These are phyloP conservation scores for Babylonia areolata DNA, from an alignment of 1,140 invertebrate genomes.

Conservation along the genomic window DNA sequence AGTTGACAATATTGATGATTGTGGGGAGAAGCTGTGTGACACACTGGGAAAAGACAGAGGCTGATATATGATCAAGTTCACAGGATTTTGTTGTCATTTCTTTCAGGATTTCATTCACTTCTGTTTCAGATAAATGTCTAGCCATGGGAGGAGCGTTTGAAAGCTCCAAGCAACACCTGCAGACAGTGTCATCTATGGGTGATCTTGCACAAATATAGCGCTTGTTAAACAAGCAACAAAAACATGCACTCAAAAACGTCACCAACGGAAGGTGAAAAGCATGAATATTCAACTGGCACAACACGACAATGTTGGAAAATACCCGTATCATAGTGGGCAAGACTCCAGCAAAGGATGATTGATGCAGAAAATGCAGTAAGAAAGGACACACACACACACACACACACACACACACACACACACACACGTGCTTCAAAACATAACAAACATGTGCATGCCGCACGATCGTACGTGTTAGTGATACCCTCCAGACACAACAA, in stretches of 20 bases:
- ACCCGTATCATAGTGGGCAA: neutral
- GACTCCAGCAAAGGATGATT: neutral
- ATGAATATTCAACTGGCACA: neutral
- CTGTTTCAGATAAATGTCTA: neutral
- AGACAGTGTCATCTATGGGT: neutral
- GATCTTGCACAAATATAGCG: neutral
- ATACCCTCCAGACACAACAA: too few relatives aligned
- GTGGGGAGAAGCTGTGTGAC: too few relatives aligned
- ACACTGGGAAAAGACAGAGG: too few relatives aligned
- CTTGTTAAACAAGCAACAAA: neutral
- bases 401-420: too few relatives aligned
- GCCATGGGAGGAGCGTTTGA: neutral
- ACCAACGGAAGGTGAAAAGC: neutral
- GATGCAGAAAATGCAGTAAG: neutral
- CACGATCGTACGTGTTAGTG: too few relatives aligned
- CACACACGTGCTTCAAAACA: too few relatives aligned
- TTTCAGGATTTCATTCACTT: too few relatives aligned
- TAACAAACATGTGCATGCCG: too few relatives aligned
- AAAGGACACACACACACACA: neutral
- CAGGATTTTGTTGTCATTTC: too few relatives aligned
- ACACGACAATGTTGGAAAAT: neutral
- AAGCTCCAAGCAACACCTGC: neutral
- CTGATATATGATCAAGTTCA: too few relatives aligned
- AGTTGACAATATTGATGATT: too few relatives aligned
- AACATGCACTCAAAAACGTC: neutral